Evolutionary conservation across 2,797 vertebrate genomes (phyloP), one percentile per base, ranked within the genome.

Genomic region (Cygnus olor): DNA sequence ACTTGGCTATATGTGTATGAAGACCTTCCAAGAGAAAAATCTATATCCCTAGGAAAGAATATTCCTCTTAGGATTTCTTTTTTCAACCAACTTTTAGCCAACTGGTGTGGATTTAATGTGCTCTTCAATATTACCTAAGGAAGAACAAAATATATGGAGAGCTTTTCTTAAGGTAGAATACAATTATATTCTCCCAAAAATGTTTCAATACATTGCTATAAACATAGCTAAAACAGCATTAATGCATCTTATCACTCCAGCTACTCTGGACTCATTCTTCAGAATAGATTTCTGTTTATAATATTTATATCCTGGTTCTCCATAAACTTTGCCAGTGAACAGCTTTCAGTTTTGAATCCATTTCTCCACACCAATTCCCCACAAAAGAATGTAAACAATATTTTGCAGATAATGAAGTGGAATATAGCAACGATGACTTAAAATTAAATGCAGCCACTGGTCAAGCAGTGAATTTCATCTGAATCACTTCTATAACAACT

Each of bases 211-310:
- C 22, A 49, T 57, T 73, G 19, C 44, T 83, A 66, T 90, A 83
- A 89, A 92, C 40, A 68, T 3, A 73, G 42, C 66, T 83, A 84
- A 88, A 57, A 15, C 38, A 92, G 68, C 49, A 80, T 20, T 49
- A 95, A 91, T 47, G 47, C 40, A 63, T 60, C 80, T 44, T 81
- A 88, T 45, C 84, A 85, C 34, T 42, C 30, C 77, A 76, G 54
- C 42, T 92, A 51, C 58, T 76, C 17, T 2, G 20, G 44, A 93
- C 58, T 90, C 21, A 64, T 76, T 89, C 81, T 77, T 86, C 88
- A 92, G 68, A 94, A 84, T 7, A 77, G 38, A 85, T 72, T 88
- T 93, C 69, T 94, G n/a, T 57, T 56, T 80, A 87, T 8, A 87
- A 21, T 70, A 86, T 73, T 84, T 90, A 76, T 90, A 77, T 87